phyloP scores from a whole-genome alignment of 2,888 invertebrate genomes.

The Lasioglossum pauxillum region DNA sequence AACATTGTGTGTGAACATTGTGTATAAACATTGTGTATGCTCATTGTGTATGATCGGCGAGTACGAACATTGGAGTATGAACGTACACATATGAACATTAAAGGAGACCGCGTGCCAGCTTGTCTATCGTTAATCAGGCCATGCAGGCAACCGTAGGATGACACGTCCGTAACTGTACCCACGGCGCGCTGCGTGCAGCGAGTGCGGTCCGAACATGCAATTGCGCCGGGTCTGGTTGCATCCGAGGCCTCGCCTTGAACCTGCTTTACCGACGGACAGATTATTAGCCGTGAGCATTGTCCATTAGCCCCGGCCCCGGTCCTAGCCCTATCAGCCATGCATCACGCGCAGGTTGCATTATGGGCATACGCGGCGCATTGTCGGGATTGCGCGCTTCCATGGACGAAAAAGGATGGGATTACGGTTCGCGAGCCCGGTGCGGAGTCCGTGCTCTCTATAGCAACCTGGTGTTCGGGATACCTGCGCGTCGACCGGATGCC shows the following conservation, averaged over 20 bases:
- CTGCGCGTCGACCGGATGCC: slow-evolving; percentile 22
- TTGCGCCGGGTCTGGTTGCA: background rate
- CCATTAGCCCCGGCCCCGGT: slow-evolving; percentile 54
- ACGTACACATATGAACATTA: background rate
- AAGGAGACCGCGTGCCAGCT: background rate
- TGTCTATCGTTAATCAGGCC: slow-evolving; percentile 34
- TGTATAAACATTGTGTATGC: no score
- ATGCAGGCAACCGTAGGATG: slow-evolving; percentile 33
- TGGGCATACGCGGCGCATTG: slow-evolving; percentile 51
- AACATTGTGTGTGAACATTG: no score
- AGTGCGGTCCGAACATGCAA: background rate
- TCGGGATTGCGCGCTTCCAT: slow-evolving; percentile 46
- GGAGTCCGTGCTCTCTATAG: slow-evolving; percentile 17
- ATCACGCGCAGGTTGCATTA: slow-evolving; percentile 58
- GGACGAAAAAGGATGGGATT: slow-evolving; percentile 54
- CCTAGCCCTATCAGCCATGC: slow-evolving; percentile 54
- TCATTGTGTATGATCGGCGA: background rate
- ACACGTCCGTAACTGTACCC: slow-evolving; percentile 46
- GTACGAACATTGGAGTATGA: background rate
- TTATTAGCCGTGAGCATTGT: slow-evolving; percentile 68
- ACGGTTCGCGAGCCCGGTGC: background rate
- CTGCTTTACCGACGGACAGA: slow-evolving; percentile 55
- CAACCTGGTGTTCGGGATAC: slow-evolving; percentile 24
- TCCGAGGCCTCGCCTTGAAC: slow-evolving; percentile 39
- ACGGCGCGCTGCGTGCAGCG: background rate